Conservation (phyloP, 2,113 vertebrate species). For the Bombycilla garrulus region DNA sequence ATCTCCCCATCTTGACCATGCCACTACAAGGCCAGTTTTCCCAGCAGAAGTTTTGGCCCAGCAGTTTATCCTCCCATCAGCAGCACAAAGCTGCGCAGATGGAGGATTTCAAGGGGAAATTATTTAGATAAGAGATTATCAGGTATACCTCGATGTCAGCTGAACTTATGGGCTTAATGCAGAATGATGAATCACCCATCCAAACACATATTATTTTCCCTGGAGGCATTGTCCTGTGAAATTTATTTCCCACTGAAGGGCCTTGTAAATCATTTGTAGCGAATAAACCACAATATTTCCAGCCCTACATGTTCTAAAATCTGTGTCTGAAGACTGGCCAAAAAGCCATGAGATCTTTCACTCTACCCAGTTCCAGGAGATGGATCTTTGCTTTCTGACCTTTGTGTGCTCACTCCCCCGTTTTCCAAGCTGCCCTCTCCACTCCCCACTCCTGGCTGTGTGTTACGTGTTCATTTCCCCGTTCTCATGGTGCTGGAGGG, state of each 20-base stretch:
- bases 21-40: not conserved
- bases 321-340: not conserved
- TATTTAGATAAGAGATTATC: constrained; percentile 60
- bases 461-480: not conserved
- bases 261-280: constrained; percentile 44
- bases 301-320: not conserved
- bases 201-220: constrained; percentile 37
- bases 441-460: not conserved
- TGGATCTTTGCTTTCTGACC: not conserved
- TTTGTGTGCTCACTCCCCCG: not conserved
- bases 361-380: not conserved
- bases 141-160: constrained; percentile 28
- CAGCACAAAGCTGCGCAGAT: constrained; percentile 22
- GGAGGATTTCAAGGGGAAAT: constrained; percentile 51
- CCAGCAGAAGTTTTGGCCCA: not conserved
- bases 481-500: not conserved
- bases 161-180: constrained; percentile 41
- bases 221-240: constrained; percentile 35
- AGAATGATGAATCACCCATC: constrained; percentile 52
- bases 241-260: constrained; percentile 46
- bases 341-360: not conserved
- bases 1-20: not conserved
- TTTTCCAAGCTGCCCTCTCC: not conserved
- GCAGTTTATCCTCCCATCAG: not conserved
- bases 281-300: constrained; percentile 18